Conservation (phyloP, 2,888 invertebrate genomes). For the Euphydryas editha region DNA sequence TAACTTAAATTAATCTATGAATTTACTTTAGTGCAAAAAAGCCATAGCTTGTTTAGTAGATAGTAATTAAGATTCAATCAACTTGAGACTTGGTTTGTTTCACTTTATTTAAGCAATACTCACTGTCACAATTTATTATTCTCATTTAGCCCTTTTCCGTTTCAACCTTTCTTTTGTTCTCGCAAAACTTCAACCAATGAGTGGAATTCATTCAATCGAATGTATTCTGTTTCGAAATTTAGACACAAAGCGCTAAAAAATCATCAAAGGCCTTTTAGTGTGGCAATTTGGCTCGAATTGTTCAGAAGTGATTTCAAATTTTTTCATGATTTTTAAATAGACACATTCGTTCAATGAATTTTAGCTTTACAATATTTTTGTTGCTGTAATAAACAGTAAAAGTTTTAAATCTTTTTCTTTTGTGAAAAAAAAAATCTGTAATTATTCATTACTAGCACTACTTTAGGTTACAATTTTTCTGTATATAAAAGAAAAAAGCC, state of each 20-base stretch:
- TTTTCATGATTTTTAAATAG: slow-evolving; percentile 12
- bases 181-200: slow-evolving; percentile 36
- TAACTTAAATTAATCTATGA: background rate
- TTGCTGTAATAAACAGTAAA: background rate
- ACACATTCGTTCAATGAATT: background rate
- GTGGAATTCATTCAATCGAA: slow-evolving; percentile 39
- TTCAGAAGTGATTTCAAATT: slow-evolving; percentile 11
- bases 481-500: no score
- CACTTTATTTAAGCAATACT: background rate
- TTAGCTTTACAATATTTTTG: background rate
- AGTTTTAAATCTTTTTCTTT: background rate
- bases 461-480: no score
- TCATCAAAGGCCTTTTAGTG: slow-evolving; percentile 28
- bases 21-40: background rate
- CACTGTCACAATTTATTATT: slow-evolving; percentile 13
- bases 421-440: background rate
- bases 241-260: slow-evolving; percentile 31
- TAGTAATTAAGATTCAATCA: slow-evolving; percentile 3
- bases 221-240: slow-evolving; percentile 45
- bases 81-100: background rate
- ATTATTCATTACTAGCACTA: no score
- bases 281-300: slow-evolving; percentile 14
- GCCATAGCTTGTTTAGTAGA: background rate
- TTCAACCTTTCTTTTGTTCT: slow-evolving; percentile 34
- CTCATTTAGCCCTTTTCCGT: slow-evolving; percentile 24